These are phyloP conservation scores for Brachynemurus nebulosus DNA, from an alignment of 2,888 invertebrate species.

Conservation along the genomic window DNA sequence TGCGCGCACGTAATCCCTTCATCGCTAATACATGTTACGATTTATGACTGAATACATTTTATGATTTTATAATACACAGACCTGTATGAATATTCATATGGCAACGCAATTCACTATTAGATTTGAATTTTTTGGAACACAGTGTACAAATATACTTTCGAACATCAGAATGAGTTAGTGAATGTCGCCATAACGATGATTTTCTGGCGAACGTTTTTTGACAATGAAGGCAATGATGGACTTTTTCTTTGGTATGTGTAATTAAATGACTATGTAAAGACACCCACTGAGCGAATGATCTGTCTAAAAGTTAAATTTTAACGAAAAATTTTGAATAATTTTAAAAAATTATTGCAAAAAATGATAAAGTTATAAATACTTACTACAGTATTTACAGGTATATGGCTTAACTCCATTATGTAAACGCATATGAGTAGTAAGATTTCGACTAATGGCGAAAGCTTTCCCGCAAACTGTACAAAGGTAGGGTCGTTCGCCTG, in stretches of 20 bases:
- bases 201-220: background rate
- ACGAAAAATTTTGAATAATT: background rate
- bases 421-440: background rate
- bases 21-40: no score
- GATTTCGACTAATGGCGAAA: background rate
- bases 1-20: no score
- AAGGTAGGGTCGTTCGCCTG: background rate
- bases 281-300: background rate
- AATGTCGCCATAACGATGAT: background rate
- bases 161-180: background rate
- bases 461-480: background rate
- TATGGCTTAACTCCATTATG: background rate
- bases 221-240: background rate
- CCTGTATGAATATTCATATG: background rate
- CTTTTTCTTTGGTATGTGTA: background rate
- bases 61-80: background rate
- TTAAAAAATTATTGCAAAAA: background rate
- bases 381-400: background rate
- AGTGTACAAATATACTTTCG: background rate
- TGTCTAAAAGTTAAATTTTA: background rate
- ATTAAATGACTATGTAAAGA: background rate
- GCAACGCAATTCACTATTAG: background rate
- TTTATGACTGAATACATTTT: no score
- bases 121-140: background rate
- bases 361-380: background rate